Conservation (phyloP, 1,140 invertebrate species). For the Drosophila hydei region DNA sequence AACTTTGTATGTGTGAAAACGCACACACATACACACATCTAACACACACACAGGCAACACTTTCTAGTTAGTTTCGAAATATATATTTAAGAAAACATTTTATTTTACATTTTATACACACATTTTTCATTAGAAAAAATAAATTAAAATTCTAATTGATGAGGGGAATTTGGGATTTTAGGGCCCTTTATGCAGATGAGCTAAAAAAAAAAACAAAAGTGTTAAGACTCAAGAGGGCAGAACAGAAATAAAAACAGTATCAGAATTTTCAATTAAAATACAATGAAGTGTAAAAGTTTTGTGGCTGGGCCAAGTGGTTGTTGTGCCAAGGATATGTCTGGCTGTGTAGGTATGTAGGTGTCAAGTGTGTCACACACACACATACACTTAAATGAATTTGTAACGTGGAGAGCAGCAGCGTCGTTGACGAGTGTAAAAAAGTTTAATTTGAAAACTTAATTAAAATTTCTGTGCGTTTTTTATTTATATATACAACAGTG, state of each 20-base stretch:
- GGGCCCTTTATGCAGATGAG: slow-evolving; percentile 54
- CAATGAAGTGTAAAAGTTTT: slow-evolving; percentile 79
- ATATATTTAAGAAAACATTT: slow-evolving; percentile 20
- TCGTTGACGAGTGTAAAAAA: slow-evolving; percentile 67
- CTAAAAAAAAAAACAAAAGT: slow-evolving; percentile 42
- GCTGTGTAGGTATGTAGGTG: slow-evolving; percentile 4
- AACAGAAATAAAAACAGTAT: slow-evolving; percentile 45
- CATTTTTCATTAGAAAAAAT: slow-evolving; percentile 39
- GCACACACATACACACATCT: slow-evolving; percentile 31
- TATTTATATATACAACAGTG: slow-evolving; percentile 13
- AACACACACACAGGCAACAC: slow-evolving; percentile 34
- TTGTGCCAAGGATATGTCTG: slow-evolving; percentile 3
- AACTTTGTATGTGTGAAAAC: slow-evolving; percentile 12
- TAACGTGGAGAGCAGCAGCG: slow-evolving; percentile 9
- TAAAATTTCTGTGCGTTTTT: slow-evolving; percentile 65
- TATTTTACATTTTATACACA: slow-evolving; percentile 54
- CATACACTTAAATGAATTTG: slow-evolving; percentile 20
- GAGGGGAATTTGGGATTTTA: neutral
- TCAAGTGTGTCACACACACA: slow-evolving; percentile 52
- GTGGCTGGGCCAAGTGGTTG: too few relatives aligned
- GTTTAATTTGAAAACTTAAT: slow-evolving; percentile 82
- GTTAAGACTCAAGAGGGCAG: slow-evolving; percentile 43
- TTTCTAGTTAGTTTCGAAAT: slow-evolving; percentile 44
- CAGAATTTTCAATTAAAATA: slow-evolving; percentile 71
- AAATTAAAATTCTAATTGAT: slow-evolving; percentile 41